Base-by-base conservation (phyloP, 1,140 invertebrate genomes). In the Lethrus apterus region DNA sequence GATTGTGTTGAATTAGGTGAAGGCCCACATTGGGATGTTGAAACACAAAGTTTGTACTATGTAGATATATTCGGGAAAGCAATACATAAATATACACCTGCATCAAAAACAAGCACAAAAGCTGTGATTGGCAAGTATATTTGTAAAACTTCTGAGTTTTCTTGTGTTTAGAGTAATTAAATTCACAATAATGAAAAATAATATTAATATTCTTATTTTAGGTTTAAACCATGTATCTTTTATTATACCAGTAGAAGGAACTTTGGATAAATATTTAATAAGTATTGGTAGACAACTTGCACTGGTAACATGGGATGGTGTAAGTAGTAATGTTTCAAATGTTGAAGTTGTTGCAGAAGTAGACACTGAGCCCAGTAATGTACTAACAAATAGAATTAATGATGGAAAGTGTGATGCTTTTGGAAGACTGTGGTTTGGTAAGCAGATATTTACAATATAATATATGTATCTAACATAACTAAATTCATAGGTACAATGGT, bases 1-100 rank as follows among this genome's bases (percentile, higher is more conserved):
- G 55, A 56, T 46, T 45, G 31, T 38, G 19, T 60, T n/a, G 57
- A 63, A 36, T 62, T 77, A 32, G 71, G 69, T 5, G 80, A 84
- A 68, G 82, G 70, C 41, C 84, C 76, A 20, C 78, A 84, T 59
- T 87, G 83, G 83, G 78, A 84, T 59, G 64, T 62, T 7, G 64
- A 64, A 13, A 68, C 65, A 1, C 71, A 84, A 57, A 69, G 69
- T 29, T 67, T 87, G 0, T 81, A 78, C 54, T 83, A 73, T 52
- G 80, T 85, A 3, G 84, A 86, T 56, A 76, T 85, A 47, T 59
- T 70, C 20, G 68, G 62, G 1, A 69, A 75, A 21, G 69, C 69
- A 32, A 65, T 86, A 3, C 55, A 63, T 41, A 60, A 54, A 55
- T 63, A 66, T 34, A 50, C 48, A 3, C 60, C 62, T 2, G 38